phyloP scores from a whole-genome alignment of 2,888 invertebrate genomes.

The Epicampocera succincta region DNA sequence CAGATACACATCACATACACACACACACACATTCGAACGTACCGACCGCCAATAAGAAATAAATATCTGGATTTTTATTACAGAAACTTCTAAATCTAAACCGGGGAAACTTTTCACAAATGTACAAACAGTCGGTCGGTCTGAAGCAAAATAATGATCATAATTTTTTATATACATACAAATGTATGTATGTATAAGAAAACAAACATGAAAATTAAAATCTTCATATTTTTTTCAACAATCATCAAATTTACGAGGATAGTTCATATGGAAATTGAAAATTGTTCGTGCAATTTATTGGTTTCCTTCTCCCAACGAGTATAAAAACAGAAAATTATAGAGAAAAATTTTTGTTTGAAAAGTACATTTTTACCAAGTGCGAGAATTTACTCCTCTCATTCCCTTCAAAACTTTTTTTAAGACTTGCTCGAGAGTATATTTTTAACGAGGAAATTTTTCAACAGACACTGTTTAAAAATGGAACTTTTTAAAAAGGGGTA shows the following conservation, averaged over 20 bases:
- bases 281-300: too few species aligned
- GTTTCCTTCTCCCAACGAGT: too few species aligned
- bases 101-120: conserved; percentile 19
- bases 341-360: too few species aligned
- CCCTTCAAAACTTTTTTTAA: too few species aligned
- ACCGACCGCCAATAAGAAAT: conserved; percentile 40
- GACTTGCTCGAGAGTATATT: too few species aligned
- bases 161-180: too few species aligned
- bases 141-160: conserved; percentile 47
- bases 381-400: too few species aligned
- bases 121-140: not conserved
- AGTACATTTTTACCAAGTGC: too few species aligned
- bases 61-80: conserved; percentile 50
- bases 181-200: conserved; percentile 51
- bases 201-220: conserved; percentile 58
- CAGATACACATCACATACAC: not conserved
- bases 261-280: not conserved
- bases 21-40: not conserved
- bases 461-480: not conserved
- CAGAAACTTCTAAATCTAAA: conserved; percentile 16
- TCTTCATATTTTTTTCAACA: conserved; percentile 26
- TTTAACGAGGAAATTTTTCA: too few species aligned
- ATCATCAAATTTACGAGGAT: not conserved
- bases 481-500: conserved; percentile 1
- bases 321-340: too few species aligned